phyloP scores from a whole-genome alignment of 2,113 vertebrate species.

The Ancistrus triradiatus region DNA sequence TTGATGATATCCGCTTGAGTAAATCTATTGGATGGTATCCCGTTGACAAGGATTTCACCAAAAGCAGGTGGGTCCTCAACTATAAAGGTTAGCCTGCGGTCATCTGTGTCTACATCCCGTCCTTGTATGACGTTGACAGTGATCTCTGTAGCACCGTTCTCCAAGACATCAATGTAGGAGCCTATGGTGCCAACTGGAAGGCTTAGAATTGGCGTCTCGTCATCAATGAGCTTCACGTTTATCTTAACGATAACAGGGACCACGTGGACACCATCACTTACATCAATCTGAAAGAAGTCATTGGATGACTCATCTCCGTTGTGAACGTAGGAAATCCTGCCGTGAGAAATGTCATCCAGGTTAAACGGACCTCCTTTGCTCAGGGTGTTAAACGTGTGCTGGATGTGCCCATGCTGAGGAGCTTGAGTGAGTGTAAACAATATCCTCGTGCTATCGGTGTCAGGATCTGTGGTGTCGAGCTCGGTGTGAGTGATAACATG shows the following conservation, averaged over 20 bases:
- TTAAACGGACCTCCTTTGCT: conserved; percentile 73
- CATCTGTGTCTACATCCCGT: conserved; percentile 75
- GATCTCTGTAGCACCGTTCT: conserved; percentile 87
- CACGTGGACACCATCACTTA: conserved; percentile 85
- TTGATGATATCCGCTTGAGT: conserved; percentile 88
- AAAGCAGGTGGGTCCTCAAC: conserved; percentile 78
- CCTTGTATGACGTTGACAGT: conserved; percentile 85
- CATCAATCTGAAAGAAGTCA: conserved; percentile 82
- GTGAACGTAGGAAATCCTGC: conserved; percentile 78
- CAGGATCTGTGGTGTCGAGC: conserved; percentile 79
- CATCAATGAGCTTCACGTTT: conserved; percentile 75
- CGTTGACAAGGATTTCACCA: conserved; percentile 82
- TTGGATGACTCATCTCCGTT: conserved; percentile 73
- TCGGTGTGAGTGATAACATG: conserved; percentile 76
- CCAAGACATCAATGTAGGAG: conserved; percentile 84
- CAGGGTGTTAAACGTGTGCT: conserved; percentile 69
- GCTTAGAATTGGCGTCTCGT: conserved; percentile 70
- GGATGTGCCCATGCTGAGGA: conserved; percentile 78
- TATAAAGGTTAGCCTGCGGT: conserved; percentile 88
- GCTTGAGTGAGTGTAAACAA: conserved; percentile 79
- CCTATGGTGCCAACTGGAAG: conserved; percentile 82
- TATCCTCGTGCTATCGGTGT: conserved; percentile 79
- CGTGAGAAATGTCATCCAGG: conserved; percentile 78
- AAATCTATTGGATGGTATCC: conserved; percentile 75
- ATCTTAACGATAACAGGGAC: conserved; percentile 85